Evolutionary conservation across 23 tunicate genomes (phyloP), one percentile per base, ranked within the genome.

Genomic region (Botrylloides violaceus): DNA sequence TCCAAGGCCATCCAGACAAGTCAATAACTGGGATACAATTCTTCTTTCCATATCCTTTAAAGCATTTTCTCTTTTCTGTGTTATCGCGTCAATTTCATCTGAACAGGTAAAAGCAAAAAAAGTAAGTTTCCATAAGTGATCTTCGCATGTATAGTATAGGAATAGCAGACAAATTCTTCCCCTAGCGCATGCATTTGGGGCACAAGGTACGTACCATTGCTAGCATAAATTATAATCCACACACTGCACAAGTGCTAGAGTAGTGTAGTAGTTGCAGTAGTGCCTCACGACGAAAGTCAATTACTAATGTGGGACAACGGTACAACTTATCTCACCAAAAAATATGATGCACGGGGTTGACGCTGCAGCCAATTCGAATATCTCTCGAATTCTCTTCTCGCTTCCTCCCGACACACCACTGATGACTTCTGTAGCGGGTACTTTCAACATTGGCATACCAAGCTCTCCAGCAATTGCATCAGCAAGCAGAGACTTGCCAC

Each of bases 61-160:
- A 22, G 85, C 72, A 30, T 76, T 79, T 32, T 91, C 96, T 21
- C 96, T 76, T 58, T 68, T 65, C 43, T 76, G 88, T 4, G 78
- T 81, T 18, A 88, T 76, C 1, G 88, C 88, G 73, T 88, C 96
- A 12, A 88, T 78, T 73, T 88, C 96, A 78, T 88, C 96, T 87
- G 73, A 3, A 32, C 50, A 34, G 27, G 21, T 21, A 66, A 47
- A 48, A 48, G 9, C 0, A 71, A 21, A 71, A 71, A 20, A 71
- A 49, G 19, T 20, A 49, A n/a, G n/a, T n/a, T n/a, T n/a, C n/a
- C 57, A 66, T 32, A 24, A 0, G 18, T 19, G 23, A 31, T 30
- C n/a, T 0, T 66, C 58, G n/a, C 20, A 0, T 19, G 1, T 49
- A 1, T 49, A 49, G n/a, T n/a, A 49, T 19, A 21, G 58, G 58